Evolutionary conservation across 2,113 vertebrate genomes (phyloP), one percentile per base, ranked within the genome.

Genomic region (Dicerorhinus sumatrensis): DNA sequence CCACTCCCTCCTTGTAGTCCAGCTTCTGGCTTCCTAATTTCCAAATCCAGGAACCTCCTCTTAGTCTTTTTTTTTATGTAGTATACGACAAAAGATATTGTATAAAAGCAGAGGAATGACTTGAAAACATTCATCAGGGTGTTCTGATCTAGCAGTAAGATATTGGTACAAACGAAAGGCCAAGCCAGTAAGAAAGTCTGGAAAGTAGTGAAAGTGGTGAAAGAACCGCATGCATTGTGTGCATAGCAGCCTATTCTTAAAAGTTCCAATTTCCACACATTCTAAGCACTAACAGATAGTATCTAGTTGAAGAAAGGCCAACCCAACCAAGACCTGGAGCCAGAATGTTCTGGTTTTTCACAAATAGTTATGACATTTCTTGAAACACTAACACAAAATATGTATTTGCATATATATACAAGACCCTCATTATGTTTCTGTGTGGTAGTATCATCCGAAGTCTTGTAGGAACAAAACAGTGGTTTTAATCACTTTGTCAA

Each of bases 331-430:
- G 18, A 70, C 29, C 70, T 89, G 6, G 73, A 94, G 75, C 18
- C 92, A 94, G 42, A 94, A 65, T 84, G 23, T 93, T 96, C 60
- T 91, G 65, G 33, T 93, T 91, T 96, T 93, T 89, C 85, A 96
- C 65, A 89, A 95, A 87, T 91, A 80, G 12, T 79, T 72, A 14
- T 48, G 75, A 91, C 33, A 62, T 83, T 87, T 93, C 79, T 97
- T 58, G 17, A 87, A 95, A 94, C 56, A 48, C 20, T 54, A 96
- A 70, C 82, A 86, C 42, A 85, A n/a, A 88, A 72, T 89, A 80
- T 75, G 18, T 91, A 56, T 93, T 42, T 92, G n/a, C 14, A n/a
- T 48, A 54, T 27, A 42, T 36, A 80, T 17, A 33, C 3, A 92
- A 58, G 76, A 56, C 83, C 27, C 33, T 82, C 27, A 48, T 80